Conservation (phyloP, 2,113 vertebrate genomes). For the Halichoeres trimaculatus region DNA sequence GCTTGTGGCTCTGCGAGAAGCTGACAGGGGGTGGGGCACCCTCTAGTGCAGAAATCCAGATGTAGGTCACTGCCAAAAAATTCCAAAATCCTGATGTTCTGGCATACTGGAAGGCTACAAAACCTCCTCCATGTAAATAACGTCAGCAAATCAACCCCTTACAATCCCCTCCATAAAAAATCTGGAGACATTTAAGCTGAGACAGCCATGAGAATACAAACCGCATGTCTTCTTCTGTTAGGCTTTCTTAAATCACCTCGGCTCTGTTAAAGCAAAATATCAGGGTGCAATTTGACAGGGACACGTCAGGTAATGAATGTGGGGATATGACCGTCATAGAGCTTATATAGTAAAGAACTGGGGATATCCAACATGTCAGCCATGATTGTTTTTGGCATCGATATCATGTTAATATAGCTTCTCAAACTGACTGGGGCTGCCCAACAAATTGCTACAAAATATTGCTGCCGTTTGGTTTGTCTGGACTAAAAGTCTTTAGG, state of each 20-base stretch:
- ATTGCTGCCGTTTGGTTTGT: conserved; percentile 54
- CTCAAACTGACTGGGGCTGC: conserved; percentile 58
- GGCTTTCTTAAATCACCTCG: conserved; percentile 75
- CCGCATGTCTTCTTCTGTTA: conserved; percentile 81
- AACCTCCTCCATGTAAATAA: conserved; percentile 82
- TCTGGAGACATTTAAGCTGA: conserved; percentile 83
- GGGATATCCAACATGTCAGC: conserved; percentile 32
- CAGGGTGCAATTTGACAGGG: conserved; percentile 70
- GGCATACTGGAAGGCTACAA: conserved; percentile 78
- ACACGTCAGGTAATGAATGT: conserved; percentile 53
- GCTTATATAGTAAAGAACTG: conserved; percentile 32
- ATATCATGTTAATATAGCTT: conserved; percentile 55
- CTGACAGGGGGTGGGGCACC: conserved; percentile 67
- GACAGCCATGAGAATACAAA: conserved; percentile 82
- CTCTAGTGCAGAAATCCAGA: conserved; percentile 83
- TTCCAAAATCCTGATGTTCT: conserved; percentile 82
- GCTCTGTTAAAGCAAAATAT: conserved; percentile 73
- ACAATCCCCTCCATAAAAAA: conserved; percentile 75
- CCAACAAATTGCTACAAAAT: conserved; percentile 74
- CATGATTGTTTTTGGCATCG: conserved; percentile 66
- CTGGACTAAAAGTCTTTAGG: conserved; percentile 43
- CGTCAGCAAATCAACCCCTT: conserved; percentile 78
- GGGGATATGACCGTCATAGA: conserved; percentile 37
- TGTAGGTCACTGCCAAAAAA: conserved; percentile 85
- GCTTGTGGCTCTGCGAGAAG: conserved; percentile 63